Conservation (phyloP, 2,113 vertebrate species). For the Eclectus roratus region DNA sequence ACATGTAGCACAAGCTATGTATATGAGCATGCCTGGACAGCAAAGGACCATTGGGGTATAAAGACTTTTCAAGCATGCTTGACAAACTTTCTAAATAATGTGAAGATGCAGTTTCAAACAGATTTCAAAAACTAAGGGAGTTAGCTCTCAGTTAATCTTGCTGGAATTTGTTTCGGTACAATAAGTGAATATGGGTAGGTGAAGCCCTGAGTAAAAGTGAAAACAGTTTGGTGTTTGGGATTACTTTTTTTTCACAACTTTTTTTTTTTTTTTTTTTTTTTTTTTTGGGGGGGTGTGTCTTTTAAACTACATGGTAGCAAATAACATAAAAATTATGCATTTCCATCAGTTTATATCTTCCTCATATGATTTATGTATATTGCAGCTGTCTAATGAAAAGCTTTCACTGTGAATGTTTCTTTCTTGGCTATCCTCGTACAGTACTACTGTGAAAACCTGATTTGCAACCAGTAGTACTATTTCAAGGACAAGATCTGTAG, state of each 20-base stretch:
- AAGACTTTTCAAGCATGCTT: not conserved
- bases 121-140: not conserved
- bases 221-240: not conserved
- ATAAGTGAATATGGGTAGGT: not conserved
- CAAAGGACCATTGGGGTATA: not conserved
- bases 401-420: not conserved
- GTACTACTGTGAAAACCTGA: not conserved
- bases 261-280: not conserved
- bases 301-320: rapidly evolving
- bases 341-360: not conserved
- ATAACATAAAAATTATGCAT: not conserved
- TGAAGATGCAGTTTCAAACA: not conserved
- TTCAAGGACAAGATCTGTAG: not conserved
- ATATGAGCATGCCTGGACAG: not conserved
- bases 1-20: rapidly evolving
- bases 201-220: not conserved
- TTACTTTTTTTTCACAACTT: no score
- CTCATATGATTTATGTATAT: not conserved
- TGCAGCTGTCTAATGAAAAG: not conserved
- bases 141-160: not conserved
- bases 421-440: not conserved
- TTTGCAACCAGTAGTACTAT: not conserved
- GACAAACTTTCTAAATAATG: not conserved
- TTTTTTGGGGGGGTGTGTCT: no score
- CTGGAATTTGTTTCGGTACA: not conserved